These are phyloP conservation scores for Crematogaster levior DNA, from an alignment of 2,888 invertebrate species.

Conservation along the genomic window DNA sequence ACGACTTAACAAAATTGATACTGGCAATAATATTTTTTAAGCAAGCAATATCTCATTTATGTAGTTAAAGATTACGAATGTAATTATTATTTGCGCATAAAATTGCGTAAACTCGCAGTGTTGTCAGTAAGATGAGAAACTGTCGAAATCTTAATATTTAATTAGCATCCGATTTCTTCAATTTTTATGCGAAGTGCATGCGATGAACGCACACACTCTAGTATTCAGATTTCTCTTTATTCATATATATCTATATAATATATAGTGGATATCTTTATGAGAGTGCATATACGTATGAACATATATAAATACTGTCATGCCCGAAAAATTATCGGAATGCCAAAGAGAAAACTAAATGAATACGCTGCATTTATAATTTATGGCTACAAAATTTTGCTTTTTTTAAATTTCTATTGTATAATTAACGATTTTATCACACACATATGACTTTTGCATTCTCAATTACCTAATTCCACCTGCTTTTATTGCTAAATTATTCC, in stretches of 20 bases:
- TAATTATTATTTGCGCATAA: constrained; percentile 7
- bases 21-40: neutral
- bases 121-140: constrained; percentile 2
- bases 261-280: constrained; percentile 72
- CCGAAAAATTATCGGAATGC: constrained; percentile 69
- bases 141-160: constrained; percentile 40
- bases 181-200: constrained; percentile 80
- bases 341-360: constrained; percentile 22
- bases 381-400: neutral
- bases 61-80: neutral
- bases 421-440: constrained; percentile 24
- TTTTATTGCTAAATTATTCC: constrained; percentile 27
- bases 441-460: constrained; percentile 29
- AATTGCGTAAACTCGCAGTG: neutral
- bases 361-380: constrained; percentile 35
- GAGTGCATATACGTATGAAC: constrained; percentile 55
- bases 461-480: constrained; percentile 30
- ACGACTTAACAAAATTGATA: neutral
- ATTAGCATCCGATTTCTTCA: constrained; percentile 57
- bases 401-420: constrained; percentile 2
- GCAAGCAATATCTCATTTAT: neutral
- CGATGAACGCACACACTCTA: constrained; percentile 84
- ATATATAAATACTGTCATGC: constrained; percentile 64
- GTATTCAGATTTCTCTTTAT: constrained; percentile 82
- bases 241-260: constrained; percentile 78